A percentile compares a stretch with the other conserved stretches of the same genome.
These are phyloP conservation scores for Eurosta solidaginis DNA, from an alignment of 1,140 invertebrate species.

Conservation along the genomic window DNA sequence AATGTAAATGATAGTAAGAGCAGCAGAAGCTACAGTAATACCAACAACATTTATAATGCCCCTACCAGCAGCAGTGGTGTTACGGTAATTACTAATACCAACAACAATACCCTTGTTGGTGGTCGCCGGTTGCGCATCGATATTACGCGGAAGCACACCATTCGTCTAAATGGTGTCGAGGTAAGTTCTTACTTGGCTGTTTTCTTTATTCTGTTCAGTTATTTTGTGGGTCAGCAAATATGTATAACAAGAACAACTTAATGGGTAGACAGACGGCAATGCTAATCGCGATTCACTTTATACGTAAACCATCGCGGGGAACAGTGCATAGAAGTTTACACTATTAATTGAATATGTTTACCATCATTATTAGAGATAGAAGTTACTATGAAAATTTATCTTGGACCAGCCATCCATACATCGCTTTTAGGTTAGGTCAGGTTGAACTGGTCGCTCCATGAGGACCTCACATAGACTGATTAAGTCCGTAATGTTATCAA, in stretches of 20 bases:
- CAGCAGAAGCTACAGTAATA: not conserved
- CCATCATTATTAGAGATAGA: no score
- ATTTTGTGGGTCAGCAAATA: not conserved
- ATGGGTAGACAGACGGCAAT: not conserved
- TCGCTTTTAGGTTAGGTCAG: no score
- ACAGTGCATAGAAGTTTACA: no score
- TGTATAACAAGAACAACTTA: not conserved
- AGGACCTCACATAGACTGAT: no score
- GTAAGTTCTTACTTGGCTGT: constrained; percentile 39
- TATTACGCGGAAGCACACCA: constrained; percentile 48
- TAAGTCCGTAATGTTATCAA: no score
- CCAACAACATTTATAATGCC: constrained; percentile 7
- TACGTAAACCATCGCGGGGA: no score
- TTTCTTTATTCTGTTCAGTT: not conserved
- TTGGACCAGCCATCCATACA: no score
- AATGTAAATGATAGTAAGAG: not conserved
- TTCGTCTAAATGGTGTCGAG: constrained; percentile 52
- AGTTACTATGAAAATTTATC: no score
- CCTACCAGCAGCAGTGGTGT: not conserved
- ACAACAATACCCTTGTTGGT: constrained; percentile 36
- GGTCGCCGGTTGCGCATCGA: constrained; percentile 45
- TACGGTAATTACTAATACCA: constrained; percentile 17
- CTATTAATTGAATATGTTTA: no score
- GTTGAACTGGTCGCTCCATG: no score
- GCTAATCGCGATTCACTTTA: no score